Evolutionary conservation across 2,888 invertebrate species (phyloP).

Genomic region (Endotricha flammealis): DNA sequence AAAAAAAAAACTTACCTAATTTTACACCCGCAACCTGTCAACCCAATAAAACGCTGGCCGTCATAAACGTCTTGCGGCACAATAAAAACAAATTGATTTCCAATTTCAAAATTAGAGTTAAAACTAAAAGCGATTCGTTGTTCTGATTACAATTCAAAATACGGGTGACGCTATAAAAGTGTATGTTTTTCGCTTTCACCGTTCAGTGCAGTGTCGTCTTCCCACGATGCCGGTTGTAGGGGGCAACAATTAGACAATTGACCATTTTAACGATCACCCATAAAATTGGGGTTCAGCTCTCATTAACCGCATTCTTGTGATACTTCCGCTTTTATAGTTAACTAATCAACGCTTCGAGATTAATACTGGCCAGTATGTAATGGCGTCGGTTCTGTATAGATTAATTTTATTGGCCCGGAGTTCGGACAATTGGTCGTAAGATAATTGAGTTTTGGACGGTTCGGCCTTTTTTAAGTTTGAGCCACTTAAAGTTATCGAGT

Average conservation of each 20-base stretch:
- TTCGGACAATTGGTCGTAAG: slow-evolving; percentile 73
- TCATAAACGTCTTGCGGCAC: slow-evolving; percentile 30
- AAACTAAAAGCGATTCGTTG: slow-evolving; percentile 69
- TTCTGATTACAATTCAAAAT: slow-evolving; percentile 58
- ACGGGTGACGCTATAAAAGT: slow-evolving; percentile 60
- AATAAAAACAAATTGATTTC: slow-evolving; percentile 54
- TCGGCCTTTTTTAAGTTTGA: slow-evolving; percentile 55
- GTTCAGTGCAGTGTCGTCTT: slow-evolving; percentile 59
- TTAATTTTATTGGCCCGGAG: slow-evolving; percentile 69
- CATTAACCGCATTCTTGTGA: slow-evolving; percentile 77
- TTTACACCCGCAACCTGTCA: slow-evolving; percentile 11
- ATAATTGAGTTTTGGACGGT: slow-evolving; percentile 68
- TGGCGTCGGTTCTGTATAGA: slow-evolving; percentile 66
- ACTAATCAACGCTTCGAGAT: slow-evolving; percentile 76
- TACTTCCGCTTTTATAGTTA: slow-evolving; percentile 78
- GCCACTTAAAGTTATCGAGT: slow-evolving; percentile 45
- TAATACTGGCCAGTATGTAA: slow-evolving; percentile 70
- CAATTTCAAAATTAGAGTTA: slow-evolving; percentile 48
- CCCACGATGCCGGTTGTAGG: slow-evolving; percentile 69
- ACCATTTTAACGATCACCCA: slow-evolving; percentile 72
- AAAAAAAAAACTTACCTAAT: slow-evolving; percentile 7
- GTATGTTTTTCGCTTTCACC: slow-evolving; percentile 64
- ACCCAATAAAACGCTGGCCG: slow-evolving; percentile 17
- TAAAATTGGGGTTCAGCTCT: slow-evolving; percentile 74
- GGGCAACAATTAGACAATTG: slow-evolving; percentile 77